Evolutionary conservation across 2,113 vertebrate genomes (phyloP).

Genomic region (Tachuris rubrigastra): DNA sequence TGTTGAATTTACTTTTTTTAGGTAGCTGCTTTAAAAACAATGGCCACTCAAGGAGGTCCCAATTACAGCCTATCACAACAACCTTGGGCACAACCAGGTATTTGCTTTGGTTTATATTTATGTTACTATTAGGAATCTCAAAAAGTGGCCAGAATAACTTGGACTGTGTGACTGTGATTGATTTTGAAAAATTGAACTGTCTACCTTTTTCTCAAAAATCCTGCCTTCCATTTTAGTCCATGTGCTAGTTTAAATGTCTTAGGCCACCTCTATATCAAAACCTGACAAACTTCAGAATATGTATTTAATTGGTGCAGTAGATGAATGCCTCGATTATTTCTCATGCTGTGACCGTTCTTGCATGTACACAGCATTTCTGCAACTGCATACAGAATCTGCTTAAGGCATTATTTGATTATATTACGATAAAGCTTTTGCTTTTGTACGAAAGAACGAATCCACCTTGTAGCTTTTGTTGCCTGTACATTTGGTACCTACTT

Average conservation of each 20-base stretch:
- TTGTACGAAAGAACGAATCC: background rate
- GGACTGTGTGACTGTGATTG: background rate
- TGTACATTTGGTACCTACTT: background rate
- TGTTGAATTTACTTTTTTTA: slow-evolving; percentile 63
- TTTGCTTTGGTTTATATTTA: background rate
- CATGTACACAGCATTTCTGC: background rate
- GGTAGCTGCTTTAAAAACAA: slow-evolving; percentile 91
- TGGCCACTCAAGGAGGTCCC: slow-evolving; percentile 92
- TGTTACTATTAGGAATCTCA: background rate
- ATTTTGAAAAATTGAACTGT: background rate
- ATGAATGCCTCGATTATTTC: background rate
- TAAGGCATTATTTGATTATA: background rate
- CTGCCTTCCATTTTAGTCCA: background rate
- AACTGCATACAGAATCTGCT: background rate
- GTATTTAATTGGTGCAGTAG: background rate
- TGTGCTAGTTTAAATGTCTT: background rate
- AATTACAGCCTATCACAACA: slow-evolving; percentile 92
- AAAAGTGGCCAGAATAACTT: background rate
- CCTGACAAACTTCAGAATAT: background rate
- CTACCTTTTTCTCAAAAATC: background rate
- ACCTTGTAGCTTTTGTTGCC: background rate
- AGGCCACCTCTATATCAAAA: background rate
- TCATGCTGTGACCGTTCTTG: background rate
- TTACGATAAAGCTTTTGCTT: background rate
- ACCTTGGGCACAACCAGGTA: slow-evolving; percentile 97